A percentile compares a stretch with the other conserved stretches of the same genome.
Conservation (phyloP, 2,888 invertebrate genomes). For the Ectemnius lituratus region DNA sequence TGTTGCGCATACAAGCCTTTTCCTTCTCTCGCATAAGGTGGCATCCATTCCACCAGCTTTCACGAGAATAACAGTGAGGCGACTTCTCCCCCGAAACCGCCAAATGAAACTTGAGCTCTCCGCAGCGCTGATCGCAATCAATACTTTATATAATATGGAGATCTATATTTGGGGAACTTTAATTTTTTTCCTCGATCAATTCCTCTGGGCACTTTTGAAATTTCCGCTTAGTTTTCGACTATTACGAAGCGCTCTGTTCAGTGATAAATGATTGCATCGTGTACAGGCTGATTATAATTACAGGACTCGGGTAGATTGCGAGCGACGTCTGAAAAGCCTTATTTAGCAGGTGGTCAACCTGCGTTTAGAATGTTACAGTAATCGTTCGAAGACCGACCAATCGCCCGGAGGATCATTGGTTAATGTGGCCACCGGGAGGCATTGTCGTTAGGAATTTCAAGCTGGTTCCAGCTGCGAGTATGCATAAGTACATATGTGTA, state of each 20-base stretch:
- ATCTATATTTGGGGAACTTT: not conserved
- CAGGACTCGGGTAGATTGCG: not conserved
- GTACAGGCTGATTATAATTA: not conserved
- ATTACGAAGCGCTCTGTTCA: too few relatives aligned
- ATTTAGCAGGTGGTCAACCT: not conserved
- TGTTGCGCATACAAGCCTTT: conserved; percentile 12
- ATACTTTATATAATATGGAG: conserved; percentile 6
- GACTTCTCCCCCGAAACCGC: conserved; percentile 40
- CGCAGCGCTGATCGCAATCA: conserved; percentile 51
- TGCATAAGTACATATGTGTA: too few relatives aligned
- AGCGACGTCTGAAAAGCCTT: not conserved
- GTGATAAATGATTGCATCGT: too few relatives aligned
- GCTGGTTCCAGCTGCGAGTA: conserved; percentile 42
- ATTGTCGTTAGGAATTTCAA: conserved; percentile 22
- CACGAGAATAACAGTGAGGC: conserved; percentile 62
- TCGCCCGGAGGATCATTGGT: conserved; percentile 17
- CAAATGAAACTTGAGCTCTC: conserved; percentile 35
- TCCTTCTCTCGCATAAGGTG: conserved; percentile 30
- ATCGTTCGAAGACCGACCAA: conserved; percentile 14
- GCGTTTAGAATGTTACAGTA: conserved; percentile 31
- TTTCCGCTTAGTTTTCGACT: too few relatives aligned
- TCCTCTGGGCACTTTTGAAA: too few relatives aligned
- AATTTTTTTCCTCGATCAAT: too few relatives aligned
- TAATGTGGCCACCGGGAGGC: conserved; percentile 23
- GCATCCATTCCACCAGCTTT: conserved; percentile 57